phyloP scores from a whole-genome alignment of 37 sponge, comb jelly and placozoan genomes.

The Diacarnus erythraeanus region DNA sequence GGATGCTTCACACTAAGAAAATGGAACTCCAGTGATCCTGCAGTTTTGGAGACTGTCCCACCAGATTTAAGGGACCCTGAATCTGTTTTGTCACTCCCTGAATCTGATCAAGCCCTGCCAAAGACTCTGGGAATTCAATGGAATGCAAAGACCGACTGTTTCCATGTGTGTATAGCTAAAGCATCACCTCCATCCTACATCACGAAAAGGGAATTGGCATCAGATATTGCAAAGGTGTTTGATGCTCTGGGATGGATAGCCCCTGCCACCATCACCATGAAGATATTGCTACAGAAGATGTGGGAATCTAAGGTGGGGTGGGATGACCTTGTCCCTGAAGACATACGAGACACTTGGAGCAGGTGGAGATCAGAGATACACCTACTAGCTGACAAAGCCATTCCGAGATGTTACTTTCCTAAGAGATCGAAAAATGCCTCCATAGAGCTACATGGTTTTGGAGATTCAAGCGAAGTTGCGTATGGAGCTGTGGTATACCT shows the following conservation, averaged over 20 bases:
- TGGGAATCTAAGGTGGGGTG: neutral
- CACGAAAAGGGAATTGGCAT: constrained; percentile 18
- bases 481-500: neutral
- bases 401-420: neutral
- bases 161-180: neutral
- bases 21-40: constrained; percentile 8
- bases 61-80: constrained; percentile 4
- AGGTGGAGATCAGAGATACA: neutral
- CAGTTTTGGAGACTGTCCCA: neutral
- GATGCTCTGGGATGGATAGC: constrained; percentile 32
- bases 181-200: neutral
- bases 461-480: neutral
- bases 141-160: neutral
- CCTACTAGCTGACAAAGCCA: too few relatives aligned
- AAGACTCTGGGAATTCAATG: constrained; percentile 15
- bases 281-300: neutral
- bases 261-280: neutral
- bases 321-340: neutral
- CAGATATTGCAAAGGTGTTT: constrained; percentile 41
- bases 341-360: neutral
- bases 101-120: constrained; percentile 20
- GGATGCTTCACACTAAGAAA: constrained; percentile 2
- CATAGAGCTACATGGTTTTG: neutral
- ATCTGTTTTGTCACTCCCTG: neutral
- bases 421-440: neutral